phyloP scores from a whole-genome alignment of 2,113 vertebrate species.

The Castor canadensis region DNA sequence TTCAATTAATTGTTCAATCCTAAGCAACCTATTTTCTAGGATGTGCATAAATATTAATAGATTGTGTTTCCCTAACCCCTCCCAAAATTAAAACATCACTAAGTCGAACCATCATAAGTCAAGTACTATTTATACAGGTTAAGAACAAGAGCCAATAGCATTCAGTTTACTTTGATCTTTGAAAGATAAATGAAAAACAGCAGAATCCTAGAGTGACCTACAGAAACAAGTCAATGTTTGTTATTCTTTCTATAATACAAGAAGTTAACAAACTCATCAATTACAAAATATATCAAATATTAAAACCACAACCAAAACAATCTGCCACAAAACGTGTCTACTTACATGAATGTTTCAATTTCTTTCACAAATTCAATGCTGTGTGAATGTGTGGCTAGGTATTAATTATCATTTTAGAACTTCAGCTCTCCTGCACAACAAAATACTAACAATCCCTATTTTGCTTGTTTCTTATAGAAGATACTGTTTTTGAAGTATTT shows the following conservation, averaged over 20 bases:
- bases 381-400: slow-evolving; percentile 41
- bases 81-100: neutral
- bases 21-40: no score
- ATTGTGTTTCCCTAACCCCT: no score
- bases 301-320: slow-evolving; percentile 23
- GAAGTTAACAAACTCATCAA: neutral
- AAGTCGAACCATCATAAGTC: neutral
- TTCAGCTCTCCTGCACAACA: slow-evolving; percentile 14
- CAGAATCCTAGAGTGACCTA: neutral
- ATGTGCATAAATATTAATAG: no score
- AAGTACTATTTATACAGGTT: neutral
- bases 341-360: slow-evolving; percentile 41
- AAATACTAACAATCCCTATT: neutral
- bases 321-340: slow-evolving; percentile 11
- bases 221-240: neutral
- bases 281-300: neutral
- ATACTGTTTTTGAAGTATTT: slow-evolving; percentile 48
- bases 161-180: slow-evolving; percentile 15
- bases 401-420: slow-evolving; percentile 53
- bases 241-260: neutral
- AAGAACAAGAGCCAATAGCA: neutral
- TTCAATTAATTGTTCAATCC: no score
- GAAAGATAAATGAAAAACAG: neutral
- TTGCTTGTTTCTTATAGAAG: slow-evolving; percentile 7
- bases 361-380: slow-evolving; percentile 55